Conservation (phyloP, 2,888 invertebrate genomes). For the Itoplectis maculator region DNA sequence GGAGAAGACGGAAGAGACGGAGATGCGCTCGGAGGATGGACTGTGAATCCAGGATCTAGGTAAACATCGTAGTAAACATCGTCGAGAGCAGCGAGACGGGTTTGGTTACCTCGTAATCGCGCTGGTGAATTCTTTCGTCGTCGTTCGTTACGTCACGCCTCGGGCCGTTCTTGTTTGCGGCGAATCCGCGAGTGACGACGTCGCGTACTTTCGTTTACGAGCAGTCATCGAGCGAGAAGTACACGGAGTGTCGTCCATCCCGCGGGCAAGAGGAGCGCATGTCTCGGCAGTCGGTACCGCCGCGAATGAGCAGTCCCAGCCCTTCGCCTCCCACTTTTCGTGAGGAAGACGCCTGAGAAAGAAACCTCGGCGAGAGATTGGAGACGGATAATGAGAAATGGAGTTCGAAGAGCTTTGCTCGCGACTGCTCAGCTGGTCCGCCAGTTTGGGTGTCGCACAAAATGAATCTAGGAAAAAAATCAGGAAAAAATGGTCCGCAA, state of each 20-base stretch:
- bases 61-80: conserved; percentile 69
- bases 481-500: no score
- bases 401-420: conserved; percentile 34
- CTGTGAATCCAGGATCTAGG: conserved; percentile 76
- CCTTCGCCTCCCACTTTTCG: conserved; percentile 26
- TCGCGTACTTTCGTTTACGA: conserved; percentile 47
- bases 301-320: background rate
- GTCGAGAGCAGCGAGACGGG: background rate
- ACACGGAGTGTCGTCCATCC: conserved; percentile 34
- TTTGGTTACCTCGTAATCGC: conserved; percentile 10
- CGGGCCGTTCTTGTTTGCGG: conserved; percentile 14
- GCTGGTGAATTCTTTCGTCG: conserved; percentile 34
- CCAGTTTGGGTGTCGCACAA: conserved; percentile 39
- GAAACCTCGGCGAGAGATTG: conserved; percentile 39
- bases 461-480: no score
- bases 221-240: conserved; percentile 48
- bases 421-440: conserved; percentile 60
- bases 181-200: conserved; percentile 42
- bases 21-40: conserved; percentile 73
- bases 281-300: no score
- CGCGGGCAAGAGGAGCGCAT: conserved; percentile 39
- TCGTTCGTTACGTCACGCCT: conserved; percentile 32
- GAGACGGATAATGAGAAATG: conserved; percentile 46
- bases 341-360: conserved; percentile 20
- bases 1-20: conserved; percentile 57